A percentile compares a stretch with the other conserved stretches of the same genome.
Conservation (phyloP, 2,888 invertebrate genomes). For the Spialia ferax region DNA sequence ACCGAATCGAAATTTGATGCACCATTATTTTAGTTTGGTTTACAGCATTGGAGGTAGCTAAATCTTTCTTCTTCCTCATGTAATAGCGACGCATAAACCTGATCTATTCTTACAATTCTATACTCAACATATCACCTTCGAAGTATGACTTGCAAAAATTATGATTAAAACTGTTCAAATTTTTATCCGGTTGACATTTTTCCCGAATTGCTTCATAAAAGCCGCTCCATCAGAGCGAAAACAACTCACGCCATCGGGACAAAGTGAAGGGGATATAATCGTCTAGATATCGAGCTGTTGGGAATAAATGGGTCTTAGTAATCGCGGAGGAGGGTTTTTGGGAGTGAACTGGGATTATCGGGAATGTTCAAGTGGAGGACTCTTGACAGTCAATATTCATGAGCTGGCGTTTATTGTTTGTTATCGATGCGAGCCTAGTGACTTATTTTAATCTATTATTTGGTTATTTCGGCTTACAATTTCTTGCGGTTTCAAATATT, state of each 20-base stretch:
- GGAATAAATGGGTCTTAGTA: neutral
- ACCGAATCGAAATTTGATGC: too few relatives aligned
- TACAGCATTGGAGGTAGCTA: too few relatives aligned
- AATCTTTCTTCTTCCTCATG: too few relatives aligned
- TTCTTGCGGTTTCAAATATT: too few relatives aligned
- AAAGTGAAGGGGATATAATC: neutral
- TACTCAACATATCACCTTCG: too few relatives aligned
- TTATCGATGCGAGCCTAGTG: neutral
- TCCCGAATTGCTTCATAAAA: neutral
- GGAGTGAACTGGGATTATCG: neutral
- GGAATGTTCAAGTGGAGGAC: neutral
- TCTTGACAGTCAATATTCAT: neutral
- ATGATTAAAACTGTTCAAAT: neutral
- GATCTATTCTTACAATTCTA: too few relatives aligned
- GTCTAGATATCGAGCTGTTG: constrained; percentile 9
- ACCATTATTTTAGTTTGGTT: too few relatives aligned
- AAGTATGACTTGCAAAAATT: neutral
- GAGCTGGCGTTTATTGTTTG: neutral
- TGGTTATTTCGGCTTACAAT: neutral
- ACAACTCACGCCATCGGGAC: neutral
- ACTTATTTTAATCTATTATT: neutral
- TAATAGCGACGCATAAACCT: too few relatives aligned
- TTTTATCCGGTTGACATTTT: neutral
- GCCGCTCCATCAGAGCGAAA: neutral
- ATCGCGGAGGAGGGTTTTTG: constrained; percentile 1